These are phyloP conservation scores for Heliangelus exortis DNA, from an alignment of 2,797 vertebrate species.

Conservation along the genomic window DNA sequence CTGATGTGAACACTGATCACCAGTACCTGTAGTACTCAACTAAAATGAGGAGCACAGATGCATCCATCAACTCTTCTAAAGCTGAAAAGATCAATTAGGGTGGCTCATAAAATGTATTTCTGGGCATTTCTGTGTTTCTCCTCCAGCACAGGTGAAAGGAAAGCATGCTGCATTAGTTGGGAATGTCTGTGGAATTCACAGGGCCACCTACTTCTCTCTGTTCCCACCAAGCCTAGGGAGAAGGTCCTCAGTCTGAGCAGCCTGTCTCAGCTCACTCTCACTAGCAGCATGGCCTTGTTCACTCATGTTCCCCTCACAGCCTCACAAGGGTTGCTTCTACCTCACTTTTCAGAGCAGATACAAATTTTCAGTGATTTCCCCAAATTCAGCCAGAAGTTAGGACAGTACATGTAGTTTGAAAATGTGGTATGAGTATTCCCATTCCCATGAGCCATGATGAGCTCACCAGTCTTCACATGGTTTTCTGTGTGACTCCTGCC, in stretches of 20 bases:
- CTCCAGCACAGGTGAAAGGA: background rate
- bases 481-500: background rate
- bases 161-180: background rate
- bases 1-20: accelerated
- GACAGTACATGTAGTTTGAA: background rate
- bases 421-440: too few relatives aligned
- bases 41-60: background rate
- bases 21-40: background rate
- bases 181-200: background rate
- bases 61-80: background rate
- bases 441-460: background rate
- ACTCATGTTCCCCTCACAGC: background rate
- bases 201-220: background rate
- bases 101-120: background rate
- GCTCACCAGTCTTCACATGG: background rate
- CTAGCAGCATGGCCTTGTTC: background rate
- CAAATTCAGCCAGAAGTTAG: background rate
- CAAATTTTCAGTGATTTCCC: background rate
- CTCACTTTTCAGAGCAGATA: background rate
- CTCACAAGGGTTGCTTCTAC: accelerated
- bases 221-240: background rate
- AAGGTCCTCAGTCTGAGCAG: background rate
- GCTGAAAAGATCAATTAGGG: background rate
- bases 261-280: background rate
- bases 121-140: background rate